Evolutionary conservation across 2,797 vertebrate genomes (phyloP), one percentile per base, ranked within the genome.

Genomic region (Fistularia commersonii): DNA sequence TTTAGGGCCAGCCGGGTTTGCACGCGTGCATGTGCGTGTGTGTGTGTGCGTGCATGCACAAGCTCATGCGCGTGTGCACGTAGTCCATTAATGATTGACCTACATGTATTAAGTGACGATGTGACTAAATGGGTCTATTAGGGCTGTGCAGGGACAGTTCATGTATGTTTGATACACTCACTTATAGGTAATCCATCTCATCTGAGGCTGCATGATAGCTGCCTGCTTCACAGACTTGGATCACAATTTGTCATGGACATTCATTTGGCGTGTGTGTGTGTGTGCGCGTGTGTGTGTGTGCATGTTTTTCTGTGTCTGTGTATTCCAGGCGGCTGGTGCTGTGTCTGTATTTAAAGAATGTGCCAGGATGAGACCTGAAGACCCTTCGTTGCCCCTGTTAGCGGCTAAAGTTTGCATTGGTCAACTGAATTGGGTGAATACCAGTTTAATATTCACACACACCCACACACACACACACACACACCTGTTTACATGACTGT

Each of bases 321-420:
- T 57, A 43, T 74, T 70, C 1, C 87, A 99, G 97, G 93, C 89
- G 0, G 90, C 93, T 45, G 92, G 91, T 6, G 97, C 95, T 0
- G 93, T 99, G 72, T 96, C 95, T 0, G 93, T 97, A 62, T 90
- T 99, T 44, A 93, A 89, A 60, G 95, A 98, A 70, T 98, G 97
- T 50, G 64, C 88, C 65, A 92, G 91, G 72, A 92, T 99, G 84
- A 93, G 89, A 77, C 95, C 95, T 31, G 83, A 87, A 0, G 94
- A 99, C 80, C 94, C 96, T 54, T 94, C 92, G 0, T 59, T 97
- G 70, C 93, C 93, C 41, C 86, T 99, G 37, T 87, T 98, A 81
- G 96, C 94, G 45, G 95, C 93, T 74, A 99, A 99, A 89, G 86
- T 97, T 86, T 99, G 96, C 93, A 93, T 98, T 43, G 89, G 91